Evolutionary conservation across 2,888 invertebrate species (phyloP).

Genomic region (Oxyteleia sp.): DNA sequence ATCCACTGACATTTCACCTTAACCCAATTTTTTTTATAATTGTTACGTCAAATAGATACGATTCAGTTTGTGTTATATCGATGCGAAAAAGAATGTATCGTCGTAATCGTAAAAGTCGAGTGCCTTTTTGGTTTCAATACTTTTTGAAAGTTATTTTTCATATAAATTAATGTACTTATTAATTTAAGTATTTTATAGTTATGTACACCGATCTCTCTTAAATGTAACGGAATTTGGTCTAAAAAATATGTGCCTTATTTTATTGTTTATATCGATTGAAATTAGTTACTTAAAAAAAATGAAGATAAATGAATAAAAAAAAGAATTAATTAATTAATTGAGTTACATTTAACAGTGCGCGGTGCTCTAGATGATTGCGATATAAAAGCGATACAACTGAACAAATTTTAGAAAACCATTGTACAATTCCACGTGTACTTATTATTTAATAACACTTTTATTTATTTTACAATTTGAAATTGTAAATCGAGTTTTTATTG

Average conservation of each 20-base stretch:
- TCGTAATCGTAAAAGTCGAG: neutral
- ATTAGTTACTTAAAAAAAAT: too few species aligned
- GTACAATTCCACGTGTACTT: conserved; percentile 16
- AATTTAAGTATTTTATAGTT: neutral
- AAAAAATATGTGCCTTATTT: neutral
- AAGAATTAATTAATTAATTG: neutral
- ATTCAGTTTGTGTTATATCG: too few species aligned
- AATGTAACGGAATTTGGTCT: neutral
- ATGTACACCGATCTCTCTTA: conserved; percentile 1
- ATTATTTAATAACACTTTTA: conserved; percentile 9
- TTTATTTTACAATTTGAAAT: conserved; percentile 26
- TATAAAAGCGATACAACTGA: neutral
- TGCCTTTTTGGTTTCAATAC: neutral
- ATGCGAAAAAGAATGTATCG: too few species aligned
- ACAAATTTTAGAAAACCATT: conserved; percentile 1
- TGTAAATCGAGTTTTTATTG: too few species aligned
- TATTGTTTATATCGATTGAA: too few species aligned
- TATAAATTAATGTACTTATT: neutral
- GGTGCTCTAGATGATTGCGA: neutral
- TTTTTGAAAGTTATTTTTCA: neutral
- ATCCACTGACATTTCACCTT: too few species aligned
- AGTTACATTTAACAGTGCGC: neutral
- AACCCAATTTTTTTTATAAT: too few species aligned
- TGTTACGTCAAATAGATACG: too few species aligned
- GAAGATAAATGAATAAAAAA: too few species aligned